Percentiles rank a stretch among this genome's conserved stretches.
phyloP scores from a whole-genome alignment of 2,797 vertebrate species.

The Cynopterus sphinx region DNA sequence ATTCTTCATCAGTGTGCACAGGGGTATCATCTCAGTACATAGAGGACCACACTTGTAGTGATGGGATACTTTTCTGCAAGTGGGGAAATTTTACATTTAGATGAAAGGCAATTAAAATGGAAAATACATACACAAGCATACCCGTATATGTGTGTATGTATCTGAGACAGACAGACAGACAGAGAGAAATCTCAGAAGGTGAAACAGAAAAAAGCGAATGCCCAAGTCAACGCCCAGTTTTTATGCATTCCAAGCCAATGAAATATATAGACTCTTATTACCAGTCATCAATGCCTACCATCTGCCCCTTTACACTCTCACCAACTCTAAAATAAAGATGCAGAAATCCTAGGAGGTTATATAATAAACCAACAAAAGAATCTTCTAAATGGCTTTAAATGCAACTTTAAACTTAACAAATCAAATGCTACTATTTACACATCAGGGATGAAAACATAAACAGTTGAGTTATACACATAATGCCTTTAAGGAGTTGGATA shows the following conservation, averaged over 20 bases:
- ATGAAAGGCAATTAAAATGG: neutral
- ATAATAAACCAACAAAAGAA: conserved; percentile 51
- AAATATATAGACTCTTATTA: conserved; percentile 37
- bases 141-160: neutral
- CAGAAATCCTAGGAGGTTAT: neutral
- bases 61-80: neutral
- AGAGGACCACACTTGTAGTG: neutral
- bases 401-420: conserved; percentile 47
- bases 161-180: no score
- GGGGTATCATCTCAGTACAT: neutral
- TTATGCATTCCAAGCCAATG: neutral
- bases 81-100: neutral
- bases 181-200: neutral
- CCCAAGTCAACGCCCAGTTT: neutral
- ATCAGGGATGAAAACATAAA: conserved; percentile 48
- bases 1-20: neutral
- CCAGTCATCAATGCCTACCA: neutral
- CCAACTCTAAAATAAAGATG: conserved; percentile 45
- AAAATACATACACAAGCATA: neutral
- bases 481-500: conserved; percentile 57
- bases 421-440: conserved; percentile 41
- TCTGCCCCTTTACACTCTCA: neutral
- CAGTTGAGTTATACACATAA: conserved; percentile 43
- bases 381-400: conserved; percentile 32
- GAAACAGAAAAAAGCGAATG: conserved; percentile 28